phyloP scores from a whole-genome alignment of 2,113 vertebrate genomes.

The Eira barbara region DNA sequence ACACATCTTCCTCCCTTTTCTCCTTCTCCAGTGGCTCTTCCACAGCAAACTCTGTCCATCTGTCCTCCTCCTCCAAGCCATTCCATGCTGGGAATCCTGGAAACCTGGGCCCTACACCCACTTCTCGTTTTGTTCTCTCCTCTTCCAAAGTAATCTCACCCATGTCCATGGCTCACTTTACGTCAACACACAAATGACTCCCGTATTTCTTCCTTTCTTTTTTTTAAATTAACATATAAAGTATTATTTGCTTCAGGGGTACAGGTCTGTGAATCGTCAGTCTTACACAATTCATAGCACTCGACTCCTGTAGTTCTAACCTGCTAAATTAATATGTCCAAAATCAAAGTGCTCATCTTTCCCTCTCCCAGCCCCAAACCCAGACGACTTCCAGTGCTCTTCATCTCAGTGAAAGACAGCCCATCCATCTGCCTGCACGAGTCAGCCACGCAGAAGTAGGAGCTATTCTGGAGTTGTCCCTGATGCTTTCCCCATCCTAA shows the following conservation, averaged over 20 bases:
- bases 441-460: neutral
- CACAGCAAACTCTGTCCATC: neutral
- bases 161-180: neutral
- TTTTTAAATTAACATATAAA: too few relatives aligned
- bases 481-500: neutral
- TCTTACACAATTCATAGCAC: too few relatives aligned
- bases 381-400: neutral
- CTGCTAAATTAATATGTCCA: neutral
- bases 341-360: neutral
- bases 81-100: neutral
- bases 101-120: neutral
- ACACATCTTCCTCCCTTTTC: neutral
- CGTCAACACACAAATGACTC: neutral
- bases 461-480: neutral
- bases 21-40: neutral
- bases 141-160: neutral
- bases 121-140: neutral
- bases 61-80: neutral
- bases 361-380: neutral
- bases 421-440: neutral
- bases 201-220: neutral
- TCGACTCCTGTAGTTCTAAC: neutral
- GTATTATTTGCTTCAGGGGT: too few relatives aligned
- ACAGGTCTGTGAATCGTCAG: too few relatives aligned
- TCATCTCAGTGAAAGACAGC: neutral